These are phyloP conservation scores for Enteromius paludinosus DNA, from an alignment of 2,797 vertebrate genomes.

Conservation along the genomic window DNA sequence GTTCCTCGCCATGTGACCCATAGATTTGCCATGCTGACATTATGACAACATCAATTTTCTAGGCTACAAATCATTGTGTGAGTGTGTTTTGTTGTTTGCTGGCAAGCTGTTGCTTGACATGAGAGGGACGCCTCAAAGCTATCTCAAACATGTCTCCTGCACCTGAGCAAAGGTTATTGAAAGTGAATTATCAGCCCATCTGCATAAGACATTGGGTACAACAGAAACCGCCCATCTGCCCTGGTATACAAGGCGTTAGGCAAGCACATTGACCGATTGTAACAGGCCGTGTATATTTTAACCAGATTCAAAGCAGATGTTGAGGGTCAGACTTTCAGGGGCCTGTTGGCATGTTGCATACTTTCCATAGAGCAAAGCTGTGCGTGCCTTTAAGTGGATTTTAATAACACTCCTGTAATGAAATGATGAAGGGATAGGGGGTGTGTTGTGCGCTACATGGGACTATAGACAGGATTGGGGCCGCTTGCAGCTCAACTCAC, in stretches of 20 bases:
- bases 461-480: not conserved
- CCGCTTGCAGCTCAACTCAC: not conserved
- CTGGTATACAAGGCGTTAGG: conserved; percentile 38
- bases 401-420: conserved; percentile 76
- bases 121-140: not conserved
- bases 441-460: conserved; percentile 10
- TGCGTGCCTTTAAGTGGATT: conserved; percentile 70
- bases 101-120: conserved; percentile 18
- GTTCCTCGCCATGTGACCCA: not conserved
- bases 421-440: conserved; percentile 69
- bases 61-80: conserved; percentile 37
- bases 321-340: conserved; percentile 59
- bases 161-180: conserved; percentile 31
- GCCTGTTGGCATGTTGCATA: conserved; percentile 64
- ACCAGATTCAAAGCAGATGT: conserved; percentile 74
- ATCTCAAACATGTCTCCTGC: conserved; percentile 27
- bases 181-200: conserved; percentile 20
- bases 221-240: conserved; percentile 26
- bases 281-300: conserved; percentile 52
- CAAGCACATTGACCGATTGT: conserved; percentile 55
- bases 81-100: conserved; percentile 23
- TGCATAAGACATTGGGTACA: not conserved
- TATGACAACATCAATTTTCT: conserved; percentile 32
- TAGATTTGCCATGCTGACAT: not conserved
- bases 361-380: conserved; percentile 69